phyloP scores from a whole-genome alignment of 2,888 invertebrate genomes.

The Tridacna gigas region DNA sequence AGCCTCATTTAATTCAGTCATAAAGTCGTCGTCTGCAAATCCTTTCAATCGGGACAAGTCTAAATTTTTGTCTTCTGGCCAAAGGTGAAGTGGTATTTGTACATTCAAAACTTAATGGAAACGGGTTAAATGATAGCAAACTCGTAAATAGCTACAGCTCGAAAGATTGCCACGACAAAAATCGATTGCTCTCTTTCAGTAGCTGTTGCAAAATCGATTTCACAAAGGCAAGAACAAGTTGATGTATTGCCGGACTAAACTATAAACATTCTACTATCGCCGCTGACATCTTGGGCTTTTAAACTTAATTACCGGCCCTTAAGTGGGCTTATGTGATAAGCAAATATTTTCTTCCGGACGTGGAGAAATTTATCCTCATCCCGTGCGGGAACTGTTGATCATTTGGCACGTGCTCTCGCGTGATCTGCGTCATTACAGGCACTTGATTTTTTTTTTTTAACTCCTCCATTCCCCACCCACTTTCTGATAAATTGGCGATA shows the following conservation, averaged over 20 bases:
- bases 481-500: no score
- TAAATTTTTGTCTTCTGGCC: no score
- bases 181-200: slow-evolving; percentile 18
- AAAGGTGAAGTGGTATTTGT: no score
- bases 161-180: slow-evolving; percentile 14
- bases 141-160: no score
- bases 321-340: slow-evolving; percentile 40
- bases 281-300: slow-evolving; percentile 29
- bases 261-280: slow-evolving; percentile 29
- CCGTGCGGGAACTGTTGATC: slow-evolving; percentile 12
- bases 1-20: no score
- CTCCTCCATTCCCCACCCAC: no score
- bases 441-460: background rate
- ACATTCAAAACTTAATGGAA: no score
- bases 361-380: slow-evolving; percentile 27
- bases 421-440: slow-evolving; percentile 9
- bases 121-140: no score
- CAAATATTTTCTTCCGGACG: slow-evolving; percentile 26
- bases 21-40: no score
- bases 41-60: no score
- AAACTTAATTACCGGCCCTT: slow-evolving; percentile 43
- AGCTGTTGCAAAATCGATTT: slow-evolving; percentile 29
- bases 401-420: slow-evolving; percentile 25
- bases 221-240: background rate
- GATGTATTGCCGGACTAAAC: slow-evolving; percentile 30